These are phyloP conservation scores for Drosophila diplacantha DNA, from an alignment of 2,888 invertebrate species.

Conservation along the genomic window DNA sequence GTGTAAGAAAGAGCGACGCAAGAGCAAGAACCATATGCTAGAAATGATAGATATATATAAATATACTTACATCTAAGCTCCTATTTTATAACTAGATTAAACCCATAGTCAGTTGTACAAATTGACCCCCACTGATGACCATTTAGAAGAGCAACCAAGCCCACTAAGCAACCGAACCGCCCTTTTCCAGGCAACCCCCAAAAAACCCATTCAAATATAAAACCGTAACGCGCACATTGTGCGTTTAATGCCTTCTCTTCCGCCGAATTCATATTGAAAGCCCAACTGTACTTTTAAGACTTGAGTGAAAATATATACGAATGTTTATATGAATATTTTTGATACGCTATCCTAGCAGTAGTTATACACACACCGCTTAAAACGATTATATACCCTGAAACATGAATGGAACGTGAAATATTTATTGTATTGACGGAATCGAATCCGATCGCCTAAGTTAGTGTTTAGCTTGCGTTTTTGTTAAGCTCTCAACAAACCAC, in stretches of 20 bases:
- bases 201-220: conserved; percentile 18
- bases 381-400: conserved; percentile 40
- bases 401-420: conserved; percentile 50
- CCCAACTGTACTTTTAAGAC: conserved; percentile 73
- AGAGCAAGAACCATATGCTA: conserved; percentile 41
- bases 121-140: conserved; percentile 57
- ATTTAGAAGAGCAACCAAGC: conserved; percentile 26
- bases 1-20: conserved; percentile 37
- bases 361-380: conserved; percentile 31
- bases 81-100: conserved; percentile 37
- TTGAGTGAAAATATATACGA: conserved; percentile 70
- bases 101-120: conserved; percentile 64
- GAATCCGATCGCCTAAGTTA: conserved; percentile 60
- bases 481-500: conserved; percentile 74
- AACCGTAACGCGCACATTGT: conserved; percentile 62
- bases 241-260: conserved; percentile 53
- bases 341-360: conserved; percentile 59
- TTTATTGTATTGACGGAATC: conserved; percentile 59
- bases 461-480: conserved; percentile 77
- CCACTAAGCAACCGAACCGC: conserved; percentile 30
- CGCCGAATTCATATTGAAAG: conserved; percentile 66
- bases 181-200: conserved; percentile 10
- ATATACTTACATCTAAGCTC: conserved; percentile 27
- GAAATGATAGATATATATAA: conserved; percentile 56
- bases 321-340: conserved; percentile 67